Evolutionary conservation across 2,888 invertebrate species (phyloP).

Genomic region (Tiliacea citrago): DNA sequence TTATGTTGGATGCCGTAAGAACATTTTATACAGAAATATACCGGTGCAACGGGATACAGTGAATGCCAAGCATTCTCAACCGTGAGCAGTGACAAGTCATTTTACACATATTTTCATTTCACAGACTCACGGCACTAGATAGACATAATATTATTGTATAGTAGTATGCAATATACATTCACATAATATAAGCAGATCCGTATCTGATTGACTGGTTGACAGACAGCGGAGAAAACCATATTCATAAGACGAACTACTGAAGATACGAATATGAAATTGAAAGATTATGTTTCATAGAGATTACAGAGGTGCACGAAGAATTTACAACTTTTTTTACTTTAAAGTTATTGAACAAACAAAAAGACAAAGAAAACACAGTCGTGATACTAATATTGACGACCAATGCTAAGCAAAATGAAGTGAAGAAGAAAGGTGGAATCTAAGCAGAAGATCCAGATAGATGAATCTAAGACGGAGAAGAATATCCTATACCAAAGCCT

Average conservation of each 20-base stretch:
- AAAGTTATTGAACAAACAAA: neutral
- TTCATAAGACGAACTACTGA: constrained; percentile 1
- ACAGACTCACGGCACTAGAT: neutral
- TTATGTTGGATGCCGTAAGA: constrained; percentile 13
- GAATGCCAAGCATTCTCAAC: constrained; percentile 40
- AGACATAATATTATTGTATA: constrained; percentile 13
- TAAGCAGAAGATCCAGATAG: neutral
- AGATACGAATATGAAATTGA: neutral
- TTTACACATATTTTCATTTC: constrained; percentile 22
- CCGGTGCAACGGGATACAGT: constrained; percentile 48
- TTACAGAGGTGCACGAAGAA: no score
- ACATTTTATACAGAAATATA: constrained; percentile 25
- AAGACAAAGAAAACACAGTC: neutral
- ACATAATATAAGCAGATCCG: neutral
- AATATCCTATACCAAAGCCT: neutral
- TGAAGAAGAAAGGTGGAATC: neutral
- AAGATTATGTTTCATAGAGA: neutral
- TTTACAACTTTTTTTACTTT: neutral
- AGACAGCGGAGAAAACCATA: neutral
- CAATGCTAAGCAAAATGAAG: neutral
- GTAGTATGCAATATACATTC: neutral
- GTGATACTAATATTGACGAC: neutral
- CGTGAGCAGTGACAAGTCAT: constrained; percentile 7
- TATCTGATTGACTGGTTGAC: neutral
- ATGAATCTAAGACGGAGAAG: neutral